phyloP scores from a whole-genome alignment of 1,140 invertebrate species.

The Trichoplusia ni region DNA sequence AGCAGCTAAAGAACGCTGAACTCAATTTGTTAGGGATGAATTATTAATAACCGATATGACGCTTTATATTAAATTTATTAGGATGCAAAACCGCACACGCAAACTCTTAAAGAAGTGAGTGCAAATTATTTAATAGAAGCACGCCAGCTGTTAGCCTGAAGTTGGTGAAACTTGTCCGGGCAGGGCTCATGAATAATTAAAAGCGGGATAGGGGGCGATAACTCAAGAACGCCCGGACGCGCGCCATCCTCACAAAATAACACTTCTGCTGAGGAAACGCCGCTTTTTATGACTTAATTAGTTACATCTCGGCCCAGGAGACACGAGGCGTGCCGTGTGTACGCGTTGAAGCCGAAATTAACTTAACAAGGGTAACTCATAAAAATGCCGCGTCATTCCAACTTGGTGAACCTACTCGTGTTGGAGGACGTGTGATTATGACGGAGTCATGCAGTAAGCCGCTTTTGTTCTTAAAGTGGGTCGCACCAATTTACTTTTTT shows the following conservation, averaged over 20 bases:
- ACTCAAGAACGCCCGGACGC: constrained; percentile 48
- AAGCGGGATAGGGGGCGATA: constrained; percentile 58
- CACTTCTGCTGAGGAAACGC: constrained; percentile 59
- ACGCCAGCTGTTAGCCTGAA: constrained; percentile 60
- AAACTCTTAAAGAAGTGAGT: constrained; percentile 49
- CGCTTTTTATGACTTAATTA: constrained; percentile 75
- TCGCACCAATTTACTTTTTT: not conserved
- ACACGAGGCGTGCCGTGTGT: constrained; percentile 29
- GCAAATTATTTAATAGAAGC: constrained; percentile 56
- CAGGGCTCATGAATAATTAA: constrained; percentile 72
- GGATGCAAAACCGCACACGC: constrained; percentile 43
- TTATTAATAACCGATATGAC: constrained; percentile 29
- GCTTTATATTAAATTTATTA: constrained; percentile 36
- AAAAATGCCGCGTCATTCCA: constrained; percentile 25
- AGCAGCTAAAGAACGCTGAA: too few species aligned
- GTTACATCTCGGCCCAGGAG: constrained; percentile 53
- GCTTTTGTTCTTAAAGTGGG: constrained; percentile 13
- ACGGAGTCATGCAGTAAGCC: not conserved
- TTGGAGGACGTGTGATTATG: not conserved
- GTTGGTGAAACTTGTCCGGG: constrained; percentile 59
- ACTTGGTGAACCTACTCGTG: too few species aligned
- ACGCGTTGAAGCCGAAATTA: constrained; percentile 45
- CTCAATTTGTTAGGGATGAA: too few species aligned
- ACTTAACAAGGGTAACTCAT: constrained; percentile 43
- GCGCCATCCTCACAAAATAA: constrained; percentile 53